Percentiles rank a stretch among this genome's conserved stretches.
phyloP scores from a whole-genome alignment of 2,888 invertebrate genomes.

The Chloromyia formosa region DNA sequence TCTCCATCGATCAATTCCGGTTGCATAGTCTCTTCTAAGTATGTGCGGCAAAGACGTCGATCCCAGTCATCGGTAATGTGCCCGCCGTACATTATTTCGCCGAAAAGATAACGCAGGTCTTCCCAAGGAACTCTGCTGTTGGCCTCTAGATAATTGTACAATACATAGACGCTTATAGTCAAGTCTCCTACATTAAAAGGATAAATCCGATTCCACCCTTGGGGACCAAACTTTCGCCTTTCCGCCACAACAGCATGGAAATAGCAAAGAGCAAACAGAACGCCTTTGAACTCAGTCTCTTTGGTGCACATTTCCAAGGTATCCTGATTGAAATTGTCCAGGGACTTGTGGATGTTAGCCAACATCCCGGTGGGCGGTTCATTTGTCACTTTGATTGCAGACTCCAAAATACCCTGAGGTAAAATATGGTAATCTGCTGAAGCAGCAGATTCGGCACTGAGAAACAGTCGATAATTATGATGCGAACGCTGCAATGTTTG shows the following conservation, averaged over 20 bases:
- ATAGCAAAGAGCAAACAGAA: constrained; percentile 89
- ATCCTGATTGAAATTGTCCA: constrained; percentile 92
- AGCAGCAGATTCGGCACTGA: constrained; percentile 88
- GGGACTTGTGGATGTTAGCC: constrained; percentile 91
- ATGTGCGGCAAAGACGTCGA: constrained; percentile 83
- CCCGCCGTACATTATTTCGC: constrained; percentile 98
- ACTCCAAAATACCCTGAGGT: constrained; percentile 88
- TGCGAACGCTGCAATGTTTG: constrained; percentile 76
- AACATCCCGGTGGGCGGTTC: constrained; percentile 96
- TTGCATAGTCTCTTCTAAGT: constrained; percentile 87
- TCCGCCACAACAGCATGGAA: constrained; percentile 96
- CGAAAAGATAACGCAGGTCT: constrained; percentile 91
- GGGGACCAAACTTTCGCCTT: constrained; percentile 79
- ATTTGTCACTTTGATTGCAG: constrained; percentile 94
- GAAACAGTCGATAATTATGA: constrained; percentile 74
- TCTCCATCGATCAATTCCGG: constrained; percentile 89
- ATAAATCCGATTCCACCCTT: constrained; percentile 69
- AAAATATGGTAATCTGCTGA: constrained; percentile 74
- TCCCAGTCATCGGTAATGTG: constrained; percentile 98
- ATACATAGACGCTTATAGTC: constrained; percentile 89
- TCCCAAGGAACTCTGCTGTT: constrained; percentile 92
- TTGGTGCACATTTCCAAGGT: constrained; percentile 92
- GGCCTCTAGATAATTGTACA: constrained; percentile 90
- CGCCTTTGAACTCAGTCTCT: constrained; percentile 91
- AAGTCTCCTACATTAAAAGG: constrained; percentile 87